phyloP scores from a whole-genome alignment of 2,888 invertebrate species.

The Heliconius hortense region DNA sequence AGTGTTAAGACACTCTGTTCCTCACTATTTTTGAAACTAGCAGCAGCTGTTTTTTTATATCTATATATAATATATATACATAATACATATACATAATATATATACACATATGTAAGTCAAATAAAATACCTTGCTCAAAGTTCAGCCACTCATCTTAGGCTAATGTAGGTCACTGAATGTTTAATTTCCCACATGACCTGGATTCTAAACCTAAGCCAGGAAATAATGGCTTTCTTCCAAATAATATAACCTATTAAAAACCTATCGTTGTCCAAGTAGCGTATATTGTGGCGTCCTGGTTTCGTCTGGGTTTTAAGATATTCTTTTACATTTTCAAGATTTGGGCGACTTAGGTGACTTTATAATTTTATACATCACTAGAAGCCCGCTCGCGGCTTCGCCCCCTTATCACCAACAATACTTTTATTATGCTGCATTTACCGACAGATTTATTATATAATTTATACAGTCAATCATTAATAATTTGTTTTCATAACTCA shows the following conservation, averaged over 20 bases:
- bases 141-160: constrained; percentile 23
- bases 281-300: constrained; percentile 5
- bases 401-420: too few species aligned
- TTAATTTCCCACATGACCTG: constrained; percentile 30
- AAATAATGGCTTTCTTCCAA: constrained; percentile 25
- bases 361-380: too few species aligned
- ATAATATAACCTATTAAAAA: constrained; percentile 1
- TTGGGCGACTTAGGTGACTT: too few species aligned
- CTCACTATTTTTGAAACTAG: background rate
- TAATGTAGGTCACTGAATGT: constrained; percentile 29
- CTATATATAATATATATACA: background rate
- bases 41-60: background rate
- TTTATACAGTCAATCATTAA: too few species aligned
- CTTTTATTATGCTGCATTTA: too few species aligned
- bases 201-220: constrained; percentile 14
- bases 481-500: too few species aligned
- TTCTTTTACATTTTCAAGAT: too few species aligned
- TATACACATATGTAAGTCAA: background rate
- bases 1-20: too few species aligned
- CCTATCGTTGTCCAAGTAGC: background rate
- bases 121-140: constrained; percentile 19
- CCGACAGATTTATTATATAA: too few species aligned
- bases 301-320: background rate
- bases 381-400: too few species aligned
- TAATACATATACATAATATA: too few species aligned